These are phyloP conservation scores for Scomber japonicus DNA, from an alignment of 2,113 vertebrate genomes.

Conservation along the genomic window DNA sequence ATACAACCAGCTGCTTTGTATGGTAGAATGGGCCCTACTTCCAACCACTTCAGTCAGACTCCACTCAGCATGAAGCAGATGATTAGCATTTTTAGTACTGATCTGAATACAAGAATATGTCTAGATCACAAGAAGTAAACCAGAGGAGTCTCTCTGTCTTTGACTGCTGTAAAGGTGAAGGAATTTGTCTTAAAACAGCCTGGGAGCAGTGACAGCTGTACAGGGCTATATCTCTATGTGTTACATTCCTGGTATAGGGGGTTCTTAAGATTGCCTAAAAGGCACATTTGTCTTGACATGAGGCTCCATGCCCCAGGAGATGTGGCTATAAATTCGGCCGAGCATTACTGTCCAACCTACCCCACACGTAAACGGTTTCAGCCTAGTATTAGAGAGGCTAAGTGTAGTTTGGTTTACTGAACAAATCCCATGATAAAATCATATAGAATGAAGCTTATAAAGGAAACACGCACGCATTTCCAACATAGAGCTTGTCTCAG, in stretches of 20 bases:
- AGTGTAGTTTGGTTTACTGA: background rate
- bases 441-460: background rate
- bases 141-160: background rate
- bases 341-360: conserved; percentile 17
- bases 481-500: background rate
- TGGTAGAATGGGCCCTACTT: conserved; percentile 18
- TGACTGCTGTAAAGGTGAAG: conserved; percentile 24
- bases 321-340: conserved; percentile 45
- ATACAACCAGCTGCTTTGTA: conserved; percentile 42
- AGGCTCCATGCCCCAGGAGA: conserved; percentile 38
- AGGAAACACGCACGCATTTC: background rate
- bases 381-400: conserved; percentile 35
- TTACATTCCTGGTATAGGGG: conserved; percentile 30
- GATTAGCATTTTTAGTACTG: conserved; percentile 49
- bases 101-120: conserved; percentile 44
- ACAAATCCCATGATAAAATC: background rate
- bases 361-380: conserved; percentile 47
- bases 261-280: conserved; percentile 27
- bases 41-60: conserved; percentile 35
- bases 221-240: conserved; percentile 26
- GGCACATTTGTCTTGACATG: conserved; percentile 46
- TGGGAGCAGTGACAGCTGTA: conserved; percentile 24
- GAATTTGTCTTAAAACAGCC: conserved; percentile 17
- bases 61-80: conserved; percentile 39
- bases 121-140: conserved; percentile 16